Percentiles rank a stretch among this genome's conserved stretches.
phyloP scores from a whole-genome alignment of 2,113 vertebrate genomes.

The Lagopus muta region DNA sequence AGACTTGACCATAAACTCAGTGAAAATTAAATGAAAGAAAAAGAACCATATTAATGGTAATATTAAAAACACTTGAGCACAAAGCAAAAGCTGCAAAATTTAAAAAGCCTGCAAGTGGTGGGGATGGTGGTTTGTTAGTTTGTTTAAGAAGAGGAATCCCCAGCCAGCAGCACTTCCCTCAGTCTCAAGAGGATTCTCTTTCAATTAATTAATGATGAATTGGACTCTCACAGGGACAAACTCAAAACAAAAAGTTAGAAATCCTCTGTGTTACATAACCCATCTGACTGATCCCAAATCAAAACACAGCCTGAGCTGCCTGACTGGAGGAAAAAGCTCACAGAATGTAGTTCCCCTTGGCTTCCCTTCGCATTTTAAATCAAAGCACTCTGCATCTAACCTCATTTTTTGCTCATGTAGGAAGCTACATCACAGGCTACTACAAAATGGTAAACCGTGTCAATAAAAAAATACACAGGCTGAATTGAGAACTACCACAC shows the following conservation, averaged over 20 bases:
- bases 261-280: conserved; percentile 12
- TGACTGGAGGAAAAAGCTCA: background rate
- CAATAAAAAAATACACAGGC: background rate
- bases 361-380: background rate
- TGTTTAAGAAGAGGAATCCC: background rate
- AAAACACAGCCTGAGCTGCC: conserved; percentile 18
- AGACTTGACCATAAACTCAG: background rate
- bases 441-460: background rate
- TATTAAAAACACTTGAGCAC: background rate
- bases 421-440: background rate
- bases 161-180: background rate
- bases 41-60: background rate
- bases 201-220: background rate
- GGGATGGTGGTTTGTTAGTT: background rate
- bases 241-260: conserved; percentile 37
- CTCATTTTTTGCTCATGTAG: background rate
- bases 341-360: background rate
- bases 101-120: background rate
- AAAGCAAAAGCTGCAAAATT: background rate
- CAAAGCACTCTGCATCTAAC: background rate
- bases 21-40: background rate
- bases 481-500: background rate
- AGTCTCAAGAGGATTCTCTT: background rate
- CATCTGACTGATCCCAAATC: background rate
- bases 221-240: background rate